Conservation (phyloP, 2,113 vertebrate genomes). For the Pao palembangensis region DNA sequence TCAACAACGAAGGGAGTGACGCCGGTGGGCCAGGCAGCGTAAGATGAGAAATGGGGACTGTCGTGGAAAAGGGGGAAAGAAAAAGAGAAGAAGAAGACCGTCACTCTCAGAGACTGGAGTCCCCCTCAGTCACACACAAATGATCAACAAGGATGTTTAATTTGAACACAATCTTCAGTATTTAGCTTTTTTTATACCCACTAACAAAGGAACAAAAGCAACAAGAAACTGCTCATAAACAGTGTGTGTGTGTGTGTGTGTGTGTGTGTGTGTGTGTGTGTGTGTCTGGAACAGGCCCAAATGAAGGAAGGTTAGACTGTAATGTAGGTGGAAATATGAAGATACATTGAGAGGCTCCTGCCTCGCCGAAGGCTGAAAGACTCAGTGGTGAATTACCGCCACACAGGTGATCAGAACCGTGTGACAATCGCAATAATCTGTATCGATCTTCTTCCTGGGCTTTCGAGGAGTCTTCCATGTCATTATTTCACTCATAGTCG, state of each 20-base stretch:
- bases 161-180: conserved; percentile 61
- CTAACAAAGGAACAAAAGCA: conserved; percentile 56
- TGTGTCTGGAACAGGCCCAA: conserved; percentile 9
- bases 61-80: neutral
- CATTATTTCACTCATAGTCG: conserved; percentile 48
- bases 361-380: conserved; percentile 26
- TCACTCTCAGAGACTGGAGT: conserved; percentile 38
- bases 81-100: neutral
- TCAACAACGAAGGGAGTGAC: conserved; percentile 60
- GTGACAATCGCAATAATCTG: conserved; percentile 69
- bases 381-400: neutral
- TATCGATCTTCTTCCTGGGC: conserved; percentile 42
- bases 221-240: conserved; percentile 7
- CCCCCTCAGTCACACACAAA: conserved; percentile 33
- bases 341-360: conserved; percentile 9
- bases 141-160: conserved; percentile 62
- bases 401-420: conserved; percentile 37
- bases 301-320: conserved; percentile 31
- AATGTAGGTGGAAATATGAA: conserved; percentile 48
- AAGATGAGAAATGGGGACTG: conserved; percentile 40
- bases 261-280: no score
- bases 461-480: conserved; percentile 74
- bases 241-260: neutral
- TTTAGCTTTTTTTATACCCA: conserved; percentile 51
- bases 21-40: conserved; percentile 18